Base-by-base conservation (phyloP, 2,888 invertebrate genomes). In the Didymodactylos carnosus region DNA sequence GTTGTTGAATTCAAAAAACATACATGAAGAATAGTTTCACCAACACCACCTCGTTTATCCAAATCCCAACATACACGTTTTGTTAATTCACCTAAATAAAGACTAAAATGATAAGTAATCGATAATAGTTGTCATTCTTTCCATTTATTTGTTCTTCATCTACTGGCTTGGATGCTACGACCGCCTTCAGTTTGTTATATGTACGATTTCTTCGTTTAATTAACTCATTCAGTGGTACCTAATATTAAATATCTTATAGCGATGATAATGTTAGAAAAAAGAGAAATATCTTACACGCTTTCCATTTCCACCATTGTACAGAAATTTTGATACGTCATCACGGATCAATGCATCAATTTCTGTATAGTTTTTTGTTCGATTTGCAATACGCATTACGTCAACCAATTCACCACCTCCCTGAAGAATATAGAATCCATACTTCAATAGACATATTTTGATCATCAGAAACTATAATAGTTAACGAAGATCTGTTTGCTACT, bases 241-340 rank as follows among this genome's bases (percentile, higher is more conserved):
- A 0, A 51, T 27, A 10, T 14, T 3, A 29, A 25, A 43, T 25
- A 19, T 4, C 23, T 8, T 16, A 25, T 13, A n/a, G n/a, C n/a
- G n/a, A n/a, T n/a, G n/a, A n/a, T n/a, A n/a, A n/a, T n/a, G n/a
- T n/a, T 3, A 2, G 5, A 19, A 25, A 3, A 53, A 4, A 8
- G 29, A 13, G 5, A 5, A 14, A 29, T n/a, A n/a, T n/a, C 29
- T 29, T 69, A 95, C 89, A 83, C 91, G 89, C 75, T 90, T 89
- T 0, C 97, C 95, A 78, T 88, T 88, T 5, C 97, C 97, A 80
- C 89, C 90, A 82, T 94, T 93, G 83, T 95, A 95, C 29, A 97
- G 84, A 83, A 92, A 94, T 79, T 91, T 90, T 19, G 94, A 41
- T 13, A 79, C 91, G 82, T 92, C 91, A 0, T 90, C 91, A 82